Evolutionary conservation across 2,888 invertebrate species (phyloP), one percentile per base, ranked within the genome.

Genomic region (Tribolium freemani): DNA sequence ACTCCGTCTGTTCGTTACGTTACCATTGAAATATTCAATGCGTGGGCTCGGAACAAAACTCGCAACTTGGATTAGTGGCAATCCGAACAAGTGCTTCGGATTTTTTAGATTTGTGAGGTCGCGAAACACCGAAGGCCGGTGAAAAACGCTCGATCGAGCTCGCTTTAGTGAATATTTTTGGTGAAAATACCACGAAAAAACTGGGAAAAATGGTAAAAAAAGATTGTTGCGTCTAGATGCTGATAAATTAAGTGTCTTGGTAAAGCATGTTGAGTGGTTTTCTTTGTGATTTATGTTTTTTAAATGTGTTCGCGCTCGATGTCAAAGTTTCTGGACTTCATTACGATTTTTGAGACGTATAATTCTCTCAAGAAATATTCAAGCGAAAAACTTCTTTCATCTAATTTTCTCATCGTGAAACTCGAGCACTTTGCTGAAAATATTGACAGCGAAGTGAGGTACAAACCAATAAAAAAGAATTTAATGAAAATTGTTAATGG

Each of bases 11-110:
- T 63, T 63, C 50, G 63, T 63, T 63, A 50, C 31, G 50, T 63
- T 63, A 20, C 63, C 63, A 63, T 63, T 63, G 50, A 63, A 63
- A 63, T 63, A 63, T 51, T 51, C 50, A 60, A 45, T 26, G 46
- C 48, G 46, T 60, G 60, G 60, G 60, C 60, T 53, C 5, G 21
- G 38, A 56, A 56, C 56, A 56, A 56, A 56, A 56, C 56, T 56
- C 56, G 13, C 38, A 56, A 56, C 8, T 56, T 56, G 56, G 31
- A 56, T 56, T 56, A 56, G 56, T 38, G 56, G 56, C 58, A 58
- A 58, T 58, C 58, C 58, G 20, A 44, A 58, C 58, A 58, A 58
- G 58, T 58, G 58, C 45, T 58, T 31, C 13, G 45, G 58, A 58
- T 58, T 45, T 57, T 58, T 56, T 56, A 31, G 58, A 56, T n/a